Conservation (phyloP, 2,888 invertebrate species). For the Stenchaetothrips biformis region DNA sequence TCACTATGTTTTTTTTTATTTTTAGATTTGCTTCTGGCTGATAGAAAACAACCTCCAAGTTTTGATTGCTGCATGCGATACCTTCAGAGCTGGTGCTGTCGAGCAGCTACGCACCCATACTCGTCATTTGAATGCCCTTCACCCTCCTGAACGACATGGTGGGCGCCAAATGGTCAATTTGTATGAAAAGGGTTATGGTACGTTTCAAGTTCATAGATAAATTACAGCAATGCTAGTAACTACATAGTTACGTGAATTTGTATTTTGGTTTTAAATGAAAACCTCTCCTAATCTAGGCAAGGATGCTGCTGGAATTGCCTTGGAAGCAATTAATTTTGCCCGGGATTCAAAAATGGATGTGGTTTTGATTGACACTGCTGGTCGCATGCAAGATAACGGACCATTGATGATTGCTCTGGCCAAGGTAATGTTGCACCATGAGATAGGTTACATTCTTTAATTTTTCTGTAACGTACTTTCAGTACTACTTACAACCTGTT, state of each 20-base stretch:
- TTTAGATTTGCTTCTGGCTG: constrained; percentile 92
- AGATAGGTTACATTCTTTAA: neutral
- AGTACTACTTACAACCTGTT: constrained; percentile 26
- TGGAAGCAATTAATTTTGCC: constrained; percentile 91
- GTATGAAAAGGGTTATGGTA: constrained; percentile 94
- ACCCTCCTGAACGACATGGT: constrained; percentile 69
- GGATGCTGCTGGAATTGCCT: constrained; percentile 96
- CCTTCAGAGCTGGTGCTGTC: constrained; percentile 97
- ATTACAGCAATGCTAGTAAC: neutral
- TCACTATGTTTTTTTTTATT: constrained; percentile 23
- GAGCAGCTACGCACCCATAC: constrained; percentile 96
- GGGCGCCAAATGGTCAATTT: constrained; percentile 82
- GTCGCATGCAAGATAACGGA: constrained; percentile 99
- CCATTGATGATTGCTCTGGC: constrained; percentile 97
- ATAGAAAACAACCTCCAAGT: constrained; percentile 95
- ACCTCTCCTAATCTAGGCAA: constrained; percentile 56
- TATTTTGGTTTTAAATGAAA: constrained; percentile 12
- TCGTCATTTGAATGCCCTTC: constrained; percentile 86
- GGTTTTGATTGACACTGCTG: constrained; percentile 97
- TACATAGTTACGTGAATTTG: neutral
- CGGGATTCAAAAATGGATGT: constrained; percentile 78
- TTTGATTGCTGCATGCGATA: constrained; percentile 97
- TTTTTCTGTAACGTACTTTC: constrained; percentile 23
- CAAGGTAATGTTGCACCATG: constrained; percentile 53
- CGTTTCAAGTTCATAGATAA: constrained; percentile 12